Evolutionary conservation across 2,113 vertebrate species (phyloP).

Genomic region (Ciconia boyciana): DNA sequence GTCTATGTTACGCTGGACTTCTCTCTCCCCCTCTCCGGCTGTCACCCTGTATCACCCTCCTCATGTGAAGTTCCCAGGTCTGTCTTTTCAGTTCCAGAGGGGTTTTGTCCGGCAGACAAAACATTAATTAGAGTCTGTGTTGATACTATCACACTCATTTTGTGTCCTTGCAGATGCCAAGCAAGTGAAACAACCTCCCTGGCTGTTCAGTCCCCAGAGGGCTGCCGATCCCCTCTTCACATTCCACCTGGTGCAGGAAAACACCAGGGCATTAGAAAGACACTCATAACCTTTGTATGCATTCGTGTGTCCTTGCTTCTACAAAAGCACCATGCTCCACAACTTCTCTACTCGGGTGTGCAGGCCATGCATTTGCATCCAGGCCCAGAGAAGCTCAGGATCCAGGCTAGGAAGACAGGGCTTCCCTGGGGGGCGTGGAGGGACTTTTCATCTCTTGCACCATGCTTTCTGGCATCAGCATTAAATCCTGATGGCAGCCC

Average conservation of each 20-base stretch:
- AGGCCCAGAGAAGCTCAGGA: not conserved
- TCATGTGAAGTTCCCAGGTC: not conserved
- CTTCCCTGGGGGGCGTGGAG: not conserved
- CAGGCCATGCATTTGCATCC: accelerated
- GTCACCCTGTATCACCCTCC: not conserved
- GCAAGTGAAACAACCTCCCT: not conserved
- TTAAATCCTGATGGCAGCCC: not conserved
- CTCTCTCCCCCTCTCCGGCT: not conserved
- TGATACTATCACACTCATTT: slow-evolving; percentile 25
- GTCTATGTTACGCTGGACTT: not conserved
- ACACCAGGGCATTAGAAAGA: not conserved
- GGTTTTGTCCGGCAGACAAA: not conserved
- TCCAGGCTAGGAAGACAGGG: not conserved
- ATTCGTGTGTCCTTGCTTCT: not conserved
- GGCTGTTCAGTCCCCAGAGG: not conserved
- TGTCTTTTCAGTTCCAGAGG: not conserved
- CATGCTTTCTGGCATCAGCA: not conserved
- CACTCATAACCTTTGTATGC: not conserved
- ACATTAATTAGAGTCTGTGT: not conserved
- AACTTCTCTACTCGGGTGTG: not conserved
- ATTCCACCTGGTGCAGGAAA: not conserved
- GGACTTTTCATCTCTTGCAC: not conserved
- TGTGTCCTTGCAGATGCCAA: not conserved
- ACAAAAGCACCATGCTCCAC: not conserved
- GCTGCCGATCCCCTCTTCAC: not conserved